Evolutionary conservation across 2,797 vertebrate genomes (phyloP).

Genomic region (Meda fulgida): DNA sequence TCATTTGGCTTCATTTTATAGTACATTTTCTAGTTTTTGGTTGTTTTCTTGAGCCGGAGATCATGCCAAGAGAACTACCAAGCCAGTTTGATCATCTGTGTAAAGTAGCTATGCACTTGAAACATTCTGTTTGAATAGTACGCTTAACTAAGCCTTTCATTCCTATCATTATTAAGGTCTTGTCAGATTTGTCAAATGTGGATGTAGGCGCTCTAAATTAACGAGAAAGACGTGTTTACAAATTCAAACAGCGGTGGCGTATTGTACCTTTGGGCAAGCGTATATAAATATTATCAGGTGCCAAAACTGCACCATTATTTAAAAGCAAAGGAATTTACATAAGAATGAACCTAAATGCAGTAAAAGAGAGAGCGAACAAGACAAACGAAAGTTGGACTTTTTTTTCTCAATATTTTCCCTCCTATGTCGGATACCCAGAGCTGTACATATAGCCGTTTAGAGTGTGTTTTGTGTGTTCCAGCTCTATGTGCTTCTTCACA

Average conservation of each 20-base stretch:
- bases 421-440: slow-evolving; percentile 82
- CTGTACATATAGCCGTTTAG: slow-evolving; percentile 74
- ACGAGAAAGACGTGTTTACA: slow-evolving; percentile 52
- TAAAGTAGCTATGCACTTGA: slow-evolving; percentile 51
- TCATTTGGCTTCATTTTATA: slow-evolving; percentile 15
- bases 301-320: slow-evolving; percentile 79
- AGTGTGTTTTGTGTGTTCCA: slow-evolving; percentile 59
- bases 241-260: slow-evolving; percentile 73
- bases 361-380: slow-evolving; percentile 66
- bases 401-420: slow-evolving; percentile 63
- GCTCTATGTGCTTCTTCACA: slow-evolving; percentile 48
- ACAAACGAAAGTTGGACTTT: slow-evolving; percentile 73
- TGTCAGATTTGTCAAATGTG: slow-evolving; percentile 2
- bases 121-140: slow-evolving; percentile 28
- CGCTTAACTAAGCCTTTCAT: slow-evolving; percentile 23
- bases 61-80: slow-evolving; percentile 34
- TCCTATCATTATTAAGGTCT: slow-evolving; percentile 26
- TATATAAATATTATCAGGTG: slow-evolving; percentile 83
- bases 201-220: slow-evolving; percentile 10
- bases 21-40: slow-evolving; percentile 19
- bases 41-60: slow-evolving; percentile 34
- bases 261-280: slow-evolving; percentile 82
- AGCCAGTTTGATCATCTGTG: slow-evolving; percentile 8
- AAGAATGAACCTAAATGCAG: slow-evolving; percentile 78
- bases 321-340: slow-evolving; percentile 81